A percentile compares a stretch with the other conserved stretches of the same genome.
These are phyloP conservation scores for Phrynocephalus forsythii DNA, from an alignment of 2,797 vertebrate species.

Conservation along the genomic window DNA sequence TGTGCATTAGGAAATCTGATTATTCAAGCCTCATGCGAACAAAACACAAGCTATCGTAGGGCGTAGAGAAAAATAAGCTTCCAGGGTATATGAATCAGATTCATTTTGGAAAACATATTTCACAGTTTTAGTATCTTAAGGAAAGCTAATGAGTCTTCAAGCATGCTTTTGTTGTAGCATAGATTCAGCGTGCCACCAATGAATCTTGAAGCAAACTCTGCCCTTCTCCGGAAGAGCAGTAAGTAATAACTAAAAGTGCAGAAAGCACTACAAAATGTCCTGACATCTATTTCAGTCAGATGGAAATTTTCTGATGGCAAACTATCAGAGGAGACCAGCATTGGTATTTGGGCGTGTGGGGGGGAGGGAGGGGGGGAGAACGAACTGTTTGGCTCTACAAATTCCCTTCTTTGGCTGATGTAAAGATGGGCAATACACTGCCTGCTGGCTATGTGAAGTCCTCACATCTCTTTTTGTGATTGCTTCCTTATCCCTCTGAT, in stretches of 20 bases:
- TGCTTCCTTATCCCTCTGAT: no score
- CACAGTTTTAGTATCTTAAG: conserved; percentile 19
- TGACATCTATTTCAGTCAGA: not conserved
- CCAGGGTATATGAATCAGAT: not conserved
- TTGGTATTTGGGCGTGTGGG: not conserved
- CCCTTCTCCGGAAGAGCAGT: conserved; percentile 14
- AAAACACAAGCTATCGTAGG: not conserved
- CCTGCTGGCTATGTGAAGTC: no score
- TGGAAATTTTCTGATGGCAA: not conserved
- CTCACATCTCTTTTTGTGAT: no score
- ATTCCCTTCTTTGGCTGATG: no score
- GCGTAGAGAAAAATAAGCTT: not conserved
- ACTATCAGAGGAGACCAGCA: not conserved
- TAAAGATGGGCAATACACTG: no score
- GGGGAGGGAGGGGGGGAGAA: no score
- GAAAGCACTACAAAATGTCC: conserved; percentile 24
- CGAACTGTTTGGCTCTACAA: no score
- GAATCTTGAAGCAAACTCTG: conserved; percentile 26
- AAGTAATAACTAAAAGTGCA: conserved; percentile 25
- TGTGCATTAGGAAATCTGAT: conserved; percentile 14
- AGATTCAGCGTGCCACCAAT: conserved; percentile 39
- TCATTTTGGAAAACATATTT: conserved; percentile 29
- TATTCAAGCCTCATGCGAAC: conserved; percentile 2
- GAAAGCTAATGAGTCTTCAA: not conserved
- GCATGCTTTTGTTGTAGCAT: conserved; percentile 15